Evolutionary conservation across 2,888 invertebrate species (phyloP).

Genomic region (Thecocarcelia acutangulata): DNA sequence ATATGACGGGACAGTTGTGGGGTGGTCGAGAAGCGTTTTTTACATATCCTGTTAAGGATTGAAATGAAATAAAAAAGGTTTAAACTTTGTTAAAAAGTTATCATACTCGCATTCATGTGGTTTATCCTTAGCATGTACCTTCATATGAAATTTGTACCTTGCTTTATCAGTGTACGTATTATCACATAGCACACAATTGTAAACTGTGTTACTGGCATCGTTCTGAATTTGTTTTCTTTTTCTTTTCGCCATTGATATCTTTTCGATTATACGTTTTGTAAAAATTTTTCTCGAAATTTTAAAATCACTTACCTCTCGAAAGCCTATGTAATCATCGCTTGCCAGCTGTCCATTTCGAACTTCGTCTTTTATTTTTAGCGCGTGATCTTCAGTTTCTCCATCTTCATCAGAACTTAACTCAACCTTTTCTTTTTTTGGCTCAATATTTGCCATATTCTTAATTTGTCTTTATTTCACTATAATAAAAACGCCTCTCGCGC

Average conservation of each 20-base stretch:
- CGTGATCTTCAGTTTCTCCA: too few species aligned
- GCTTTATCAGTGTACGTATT: constrained; percentile 79
- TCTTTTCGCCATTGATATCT: constrained; percentile 20
- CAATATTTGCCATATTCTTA: too few species aligned
- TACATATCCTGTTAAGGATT: constrained; percentile 76
- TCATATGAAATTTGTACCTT: constrained; percentile 79
- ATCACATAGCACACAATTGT: constrained; percentile 80
- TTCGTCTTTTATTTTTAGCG: too few species aligned
- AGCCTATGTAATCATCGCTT: too few species aligned
- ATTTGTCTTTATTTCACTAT: too few species aligned
- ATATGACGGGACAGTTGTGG: constrained; percentile 81
- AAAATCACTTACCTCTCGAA: too few species aligned
- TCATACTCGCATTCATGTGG: constrained; percentile 80
- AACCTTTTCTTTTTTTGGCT: too few species aligned
- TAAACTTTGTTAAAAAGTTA: not conserved
- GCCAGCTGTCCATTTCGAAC: too few species aligned
- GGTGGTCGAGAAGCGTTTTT: constrained; percentile 78
- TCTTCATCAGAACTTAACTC: too few species aligned
- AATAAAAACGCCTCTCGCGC: too few species aligned
- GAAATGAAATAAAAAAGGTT: too few species aligned
- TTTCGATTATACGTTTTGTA: not conserved
- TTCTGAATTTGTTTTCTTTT: constrained; percentile 45
- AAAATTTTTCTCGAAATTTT: not conserved
- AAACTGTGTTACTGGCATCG: constrained; percentile 62
- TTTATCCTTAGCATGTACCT: constrained; percentile 79